Conservation (phyloP, 2,113 vertebrate genomes). For the Crocuta crocuta region DNA sequence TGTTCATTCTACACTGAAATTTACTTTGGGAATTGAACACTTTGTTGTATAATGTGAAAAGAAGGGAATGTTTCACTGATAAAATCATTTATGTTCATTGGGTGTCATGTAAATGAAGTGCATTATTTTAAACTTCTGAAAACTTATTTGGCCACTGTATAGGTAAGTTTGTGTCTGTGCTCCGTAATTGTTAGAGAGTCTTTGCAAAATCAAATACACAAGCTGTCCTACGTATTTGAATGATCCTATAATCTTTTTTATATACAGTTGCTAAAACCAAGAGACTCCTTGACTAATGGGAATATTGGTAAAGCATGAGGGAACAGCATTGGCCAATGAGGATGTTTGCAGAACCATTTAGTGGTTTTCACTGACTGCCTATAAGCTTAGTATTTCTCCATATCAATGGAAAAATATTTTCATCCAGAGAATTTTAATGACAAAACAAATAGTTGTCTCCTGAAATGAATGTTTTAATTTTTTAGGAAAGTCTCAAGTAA, state of each 20-base stretch:
- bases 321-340: background rate
- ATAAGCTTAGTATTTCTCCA: slow-evolving; percentile 8
- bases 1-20: slow-evolving; percentile 59
- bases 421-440: slow-evolving; percentile 37
- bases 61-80: background rate
- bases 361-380: background rate
- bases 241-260: slow-evolving; percentile 41
- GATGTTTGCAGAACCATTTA: slow-evolving; percentile 34
- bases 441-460: slow-evolving; percentile 15
- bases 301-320: background rate
- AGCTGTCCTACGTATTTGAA: background rate
- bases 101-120: slow-evolving; percentile 1
- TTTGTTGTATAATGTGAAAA: slow-evolving; percentile 33
- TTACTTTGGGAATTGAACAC: slow-evolving; percentile 56
- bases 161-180: background rate
- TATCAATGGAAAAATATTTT: slow-evolving; percentile 47
- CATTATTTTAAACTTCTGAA: slow-evolving; percentile 42
- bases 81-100: slow-evolving; percentile 15
- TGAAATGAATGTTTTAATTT: slow-evolving; percentile 34
- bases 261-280: slow-evolving; percentile 27
- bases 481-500: slow-evolving; percentile 42
- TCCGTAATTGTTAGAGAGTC: background rate
- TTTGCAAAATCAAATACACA: slow-evolving; percentile 24
- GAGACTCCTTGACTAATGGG: background rate
- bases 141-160: background rate